phyloP scores from a whole-genome alignment of 2,888 invertebrate genomes.

The Drosophila mulleri region DNA sequence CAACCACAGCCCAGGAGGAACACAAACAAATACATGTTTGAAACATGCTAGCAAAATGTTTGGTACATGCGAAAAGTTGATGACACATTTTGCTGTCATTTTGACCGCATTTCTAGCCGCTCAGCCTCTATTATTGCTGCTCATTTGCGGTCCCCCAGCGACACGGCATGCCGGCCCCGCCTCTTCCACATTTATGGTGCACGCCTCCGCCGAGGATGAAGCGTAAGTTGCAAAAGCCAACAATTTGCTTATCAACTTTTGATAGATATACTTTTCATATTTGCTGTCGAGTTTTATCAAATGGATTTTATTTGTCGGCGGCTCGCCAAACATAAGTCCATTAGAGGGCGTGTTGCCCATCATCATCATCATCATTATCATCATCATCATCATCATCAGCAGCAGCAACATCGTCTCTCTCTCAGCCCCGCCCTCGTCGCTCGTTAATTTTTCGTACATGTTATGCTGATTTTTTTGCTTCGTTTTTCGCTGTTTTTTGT shows the following conservation, averaged over 20 bases:
- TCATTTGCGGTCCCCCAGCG: slow-evolving; percentile 73
- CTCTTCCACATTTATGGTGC: slow-evolving; percentile 55
- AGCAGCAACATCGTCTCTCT: not conserved
- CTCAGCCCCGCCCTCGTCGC: slow-evolving; percentile 42
- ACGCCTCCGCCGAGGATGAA: slow-evolving; percentile 84
- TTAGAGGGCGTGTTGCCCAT: slow-evolving; percentile 65
- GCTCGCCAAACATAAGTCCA: slow-evolving; percentile 45
- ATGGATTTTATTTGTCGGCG: slow-evolving; percentile 23
- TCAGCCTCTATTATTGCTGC: slow-evolving; percentile 81
- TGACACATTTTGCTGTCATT: slow-evolving; percentile 84
- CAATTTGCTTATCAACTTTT: not conserved
- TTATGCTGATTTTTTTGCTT: slow-evolving; percentile 71
- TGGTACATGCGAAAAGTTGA: slow-evolving; percentile 84
- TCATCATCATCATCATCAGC: slow-evolving; percentile 9
- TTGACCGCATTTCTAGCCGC: slow-evolving; percentile 84
- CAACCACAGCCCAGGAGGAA: slow-evolving; percentile 17
- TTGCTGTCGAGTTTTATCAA: not conserved
- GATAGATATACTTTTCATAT: not conserved
- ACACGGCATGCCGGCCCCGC: slow-evolving; percentile 65
- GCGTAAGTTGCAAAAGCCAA: slow-evolving; percentile 79
- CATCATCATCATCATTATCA: slow-evolving; percentile 24
- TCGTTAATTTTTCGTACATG: slow-evolving; percentile 72
- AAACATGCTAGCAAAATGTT: slow-evolving; percentile 85
- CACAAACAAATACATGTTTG: slow-evolving; percentile 55
- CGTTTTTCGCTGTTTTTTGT: slow-evolving; percentile 24